Conservation (phyloP, 2,888 invertebrate genomes). For the Spodoptera picta region DNA sequence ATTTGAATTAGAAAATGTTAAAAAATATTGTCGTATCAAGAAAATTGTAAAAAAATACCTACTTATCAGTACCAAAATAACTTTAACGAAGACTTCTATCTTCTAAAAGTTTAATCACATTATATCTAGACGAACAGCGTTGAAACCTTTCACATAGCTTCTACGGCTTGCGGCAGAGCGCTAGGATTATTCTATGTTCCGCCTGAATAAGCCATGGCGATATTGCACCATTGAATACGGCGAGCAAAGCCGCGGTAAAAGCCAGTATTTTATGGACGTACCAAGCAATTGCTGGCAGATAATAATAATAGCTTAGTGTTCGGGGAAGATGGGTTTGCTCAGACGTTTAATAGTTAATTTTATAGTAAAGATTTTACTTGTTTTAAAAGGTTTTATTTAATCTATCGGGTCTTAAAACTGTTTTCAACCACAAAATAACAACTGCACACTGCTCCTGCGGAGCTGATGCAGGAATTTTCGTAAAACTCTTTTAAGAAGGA, state of each 20-base stretch:
- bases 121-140: conserved; percentile 5
- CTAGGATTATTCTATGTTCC: conserved; percentile 39
- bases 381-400: too few species aligned
- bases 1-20: too few species aligned
- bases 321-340: background rate
- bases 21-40: too few species aligned
- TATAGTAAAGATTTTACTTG: too few species aligned
- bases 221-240: conserved; percentile 35
- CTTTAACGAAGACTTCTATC: background rate
- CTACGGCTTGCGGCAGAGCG: conserved; percentile 24
- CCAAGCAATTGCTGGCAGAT: conserved; percentile 14
- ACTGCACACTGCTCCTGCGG: too few species aligned
- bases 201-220: conserved; percentile 42
- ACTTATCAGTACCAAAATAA: too few species aligned
- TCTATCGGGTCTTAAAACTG: too few species aligned
- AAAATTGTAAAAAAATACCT: too few species aligned
- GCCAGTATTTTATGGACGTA: conserved; percentile 38
- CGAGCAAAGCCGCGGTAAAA: conserved; percentile 25
- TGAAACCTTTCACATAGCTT: conserved; percentile 33
- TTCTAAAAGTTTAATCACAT: conserved; percentile 24
- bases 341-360: too few species aligned
- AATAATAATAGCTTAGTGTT: conserved; percentile 10
- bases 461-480: too few species aligned
- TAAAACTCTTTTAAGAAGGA: too few species aligned
- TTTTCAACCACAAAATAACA: too few species aligned